Conservation (phyloP, 2,797 vertebrate genomes). For the Percopsis omiscomaycus region DNA sequence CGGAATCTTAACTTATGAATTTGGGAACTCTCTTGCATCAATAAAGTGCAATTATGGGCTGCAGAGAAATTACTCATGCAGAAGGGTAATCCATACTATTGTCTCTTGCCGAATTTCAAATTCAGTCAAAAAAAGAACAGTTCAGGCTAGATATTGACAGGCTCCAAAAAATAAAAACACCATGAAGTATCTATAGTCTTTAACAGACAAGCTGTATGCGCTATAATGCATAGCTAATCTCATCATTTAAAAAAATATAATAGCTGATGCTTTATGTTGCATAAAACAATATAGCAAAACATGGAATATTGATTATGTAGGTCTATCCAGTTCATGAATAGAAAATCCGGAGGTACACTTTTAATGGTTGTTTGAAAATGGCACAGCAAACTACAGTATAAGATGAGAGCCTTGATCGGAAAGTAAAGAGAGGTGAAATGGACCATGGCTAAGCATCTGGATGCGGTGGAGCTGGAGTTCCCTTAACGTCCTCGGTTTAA, state of each 20-base stretch:
- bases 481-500: conserved; percentile 56
- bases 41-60: conserved; percentile 73
- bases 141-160: conserved; percentile 26
- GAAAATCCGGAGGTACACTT: conserved; percentile 37
- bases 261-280: background rate
- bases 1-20: conserved; percentile 62
- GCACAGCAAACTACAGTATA: conserved; percentile 54
- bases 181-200: conserved; percentile 22
- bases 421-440: conserved; percentile 65
- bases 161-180: conserved; percentile 12
- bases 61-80: conserved; percentile 70
- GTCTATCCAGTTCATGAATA: conserved; percentile 16
- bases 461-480: conserved; percentile 63
- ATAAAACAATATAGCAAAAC: background rate
- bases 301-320: conserved; percentile 18
- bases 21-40: conserved; percentile 63
- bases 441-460: conserved; percentile 74
- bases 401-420: conserved; percentile 68
- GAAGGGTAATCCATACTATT: conserved; percentile 70
- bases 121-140: conserved; percentile 58
- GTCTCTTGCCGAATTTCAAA: conserved; percentile 65
- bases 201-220: conserved; percentile 17
- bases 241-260: conserved; percentile 20
- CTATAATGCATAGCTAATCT: conserved; percentile 19
- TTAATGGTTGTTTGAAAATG: conserved; percentile 61